A percentile compares a stretch with the other conserved stretches of the same genome.
These are phyloP conservation scores for Drosophila funebris DNA, from an alignment of 1,140 invertebrate genomes.

Conservation along the genomic window DNA sequence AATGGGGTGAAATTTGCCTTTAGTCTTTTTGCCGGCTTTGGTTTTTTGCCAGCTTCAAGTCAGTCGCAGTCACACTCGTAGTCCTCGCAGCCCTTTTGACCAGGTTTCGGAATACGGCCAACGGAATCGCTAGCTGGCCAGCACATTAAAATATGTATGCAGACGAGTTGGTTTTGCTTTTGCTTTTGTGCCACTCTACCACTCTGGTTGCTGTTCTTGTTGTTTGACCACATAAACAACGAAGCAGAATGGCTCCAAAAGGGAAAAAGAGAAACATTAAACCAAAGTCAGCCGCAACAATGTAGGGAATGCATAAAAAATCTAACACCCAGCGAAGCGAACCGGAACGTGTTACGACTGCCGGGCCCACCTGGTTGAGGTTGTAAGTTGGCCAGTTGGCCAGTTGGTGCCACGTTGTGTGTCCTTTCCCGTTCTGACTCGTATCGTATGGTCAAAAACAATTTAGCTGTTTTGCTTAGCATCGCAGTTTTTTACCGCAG, in stretches of 20 bases:
- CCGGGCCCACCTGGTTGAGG: constrained; percentile 61
- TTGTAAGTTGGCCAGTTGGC: constrained; percentile 1
- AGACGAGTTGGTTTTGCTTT: constrained; percentile 44
- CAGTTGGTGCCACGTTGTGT: constrained; percentile 2
- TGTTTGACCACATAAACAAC: constrained; percentile 43
- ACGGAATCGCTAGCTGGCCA: constrained; percentile 29
- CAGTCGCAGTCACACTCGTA: no score
- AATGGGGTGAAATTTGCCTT: constrained; percentile 44
- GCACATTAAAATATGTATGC: constrained; percentile 50
- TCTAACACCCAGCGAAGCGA: constrained; percentile 36
- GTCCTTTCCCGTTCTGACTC: background rate
- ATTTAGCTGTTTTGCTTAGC: constrained; percentile 57
- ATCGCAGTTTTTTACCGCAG: constrained; percentile 52
- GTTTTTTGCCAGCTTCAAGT: constrained; percentile 51
- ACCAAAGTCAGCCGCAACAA: constrained; percentile 58
- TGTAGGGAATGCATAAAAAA: constrained; percentile 40
- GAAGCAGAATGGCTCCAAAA: constrained; percentile 5
- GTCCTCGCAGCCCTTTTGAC: constrained; percentile 63
- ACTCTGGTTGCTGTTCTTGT: background rate
- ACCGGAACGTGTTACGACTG: constrained; percentile 54
- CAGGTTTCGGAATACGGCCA: constrained; percentile 28
- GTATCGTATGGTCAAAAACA: constrained; percentile 56
- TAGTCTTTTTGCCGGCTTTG: constrained; percentile 67
- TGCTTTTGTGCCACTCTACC: no score
- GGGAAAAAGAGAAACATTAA: constrained; percentile 29